Evolutionary conservation across 1,140 invertebrate genomes (phyloP).

Genomic region (Dendrolimus punctatus): DNA sequence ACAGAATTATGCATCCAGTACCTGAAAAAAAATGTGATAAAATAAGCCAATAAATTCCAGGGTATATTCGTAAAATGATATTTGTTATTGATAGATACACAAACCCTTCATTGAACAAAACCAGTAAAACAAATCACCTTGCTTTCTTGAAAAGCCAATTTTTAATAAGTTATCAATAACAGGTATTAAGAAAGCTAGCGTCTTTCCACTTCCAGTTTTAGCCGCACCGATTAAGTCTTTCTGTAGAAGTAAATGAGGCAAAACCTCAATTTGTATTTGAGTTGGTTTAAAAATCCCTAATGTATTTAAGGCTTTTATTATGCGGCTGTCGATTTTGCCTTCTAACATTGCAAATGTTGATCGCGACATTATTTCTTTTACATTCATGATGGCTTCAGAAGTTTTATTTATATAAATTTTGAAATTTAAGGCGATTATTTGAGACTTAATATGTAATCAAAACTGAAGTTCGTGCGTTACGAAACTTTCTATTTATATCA

Average conservation of each 20-base stretch:
- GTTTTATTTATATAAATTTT: neutral
- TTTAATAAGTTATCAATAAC: conserved; percentile 83
- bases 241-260: conserved; percentile 82
- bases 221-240: conserved; percentile 92
- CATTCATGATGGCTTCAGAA: conserved; percentile 22
- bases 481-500: too few relatives aligned
- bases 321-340: conserved; percentile 46
- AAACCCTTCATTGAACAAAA: too few relatives aligned
- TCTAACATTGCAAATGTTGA: conserved; percentile 51
- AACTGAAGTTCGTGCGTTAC: too few relatives aligned
- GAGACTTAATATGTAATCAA: too few relatives aligned
- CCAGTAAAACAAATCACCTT: conserved; percentile 75
- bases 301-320: conserved; percentile 29
- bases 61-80: too few relatives aligned
- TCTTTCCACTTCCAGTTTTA: conserved; percentile 97
- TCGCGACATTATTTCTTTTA: conserved; percentile 27
- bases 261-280: conserved; percentile 88
- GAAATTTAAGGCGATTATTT: neutral
- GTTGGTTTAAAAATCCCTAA: conserved; percentile 80
- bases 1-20: conserved; percentile 89
- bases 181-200: conserved; percentile 93
- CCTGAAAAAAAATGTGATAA: conserved; percentile 57
- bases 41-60: neutral
- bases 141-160: conserved; percentile 81
- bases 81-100: too few relatives aligned